phyloP scores from a whole-genome alignment of 1,140 invertebrate species.

The Papilio machaon region DNA sequence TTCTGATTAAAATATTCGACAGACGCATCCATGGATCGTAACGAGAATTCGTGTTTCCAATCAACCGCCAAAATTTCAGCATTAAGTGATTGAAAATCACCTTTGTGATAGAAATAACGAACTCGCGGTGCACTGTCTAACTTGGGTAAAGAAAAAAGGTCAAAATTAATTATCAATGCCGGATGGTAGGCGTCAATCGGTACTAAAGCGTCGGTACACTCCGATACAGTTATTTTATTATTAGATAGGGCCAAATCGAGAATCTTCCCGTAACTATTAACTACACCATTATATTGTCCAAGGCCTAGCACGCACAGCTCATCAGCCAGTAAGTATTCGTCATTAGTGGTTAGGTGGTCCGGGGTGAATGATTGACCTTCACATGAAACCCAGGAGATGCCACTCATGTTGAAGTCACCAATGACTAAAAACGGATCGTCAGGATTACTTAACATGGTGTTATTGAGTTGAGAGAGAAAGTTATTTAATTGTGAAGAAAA shows the following conservation, averaged over 20 bases:
- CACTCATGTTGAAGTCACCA: constrained; percentile 40
- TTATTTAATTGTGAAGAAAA: background rate
- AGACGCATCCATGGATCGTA: constrained; percentile 2
- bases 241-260: constrained; percentile 44
- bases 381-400: background rate
- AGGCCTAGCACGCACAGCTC: constrained; percentile 33
- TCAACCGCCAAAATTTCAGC: constrained; percentile 14
- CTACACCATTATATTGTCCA: constrained; percentile 36
- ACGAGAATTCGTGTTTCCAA: constrained; percentile 28
- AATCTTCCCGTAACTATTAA: constrained; percentile 42
- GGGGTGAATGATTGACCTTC: constrained; percentile 7
- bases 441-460: background rate
- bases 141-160: background rate
- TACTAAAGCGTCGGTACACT: constrained; percentile 39
- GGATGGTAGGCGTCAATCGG: constrained; percentile 43
- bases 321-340: constrained; percentile 40
- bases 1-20: constrained; percentile 31
- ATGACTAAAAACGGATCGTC: constrained; percentile 33
- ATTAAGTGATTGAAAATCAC: constrained; percentile 39
- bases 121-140: constrained; percentile 24
- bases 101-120: constrained; percentile 34
- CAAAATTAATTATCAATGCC: constrained; percentile 34
- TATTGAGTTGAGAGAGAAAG: background rate
- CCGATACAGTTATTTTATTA: constrained; percentile 24
- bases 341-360: background rate